These are phyloP conservation scores for Drosophila longiperda DNA, from an alignment of 2,888 invertebrate species.

Conservation along the genomic window DNA sequence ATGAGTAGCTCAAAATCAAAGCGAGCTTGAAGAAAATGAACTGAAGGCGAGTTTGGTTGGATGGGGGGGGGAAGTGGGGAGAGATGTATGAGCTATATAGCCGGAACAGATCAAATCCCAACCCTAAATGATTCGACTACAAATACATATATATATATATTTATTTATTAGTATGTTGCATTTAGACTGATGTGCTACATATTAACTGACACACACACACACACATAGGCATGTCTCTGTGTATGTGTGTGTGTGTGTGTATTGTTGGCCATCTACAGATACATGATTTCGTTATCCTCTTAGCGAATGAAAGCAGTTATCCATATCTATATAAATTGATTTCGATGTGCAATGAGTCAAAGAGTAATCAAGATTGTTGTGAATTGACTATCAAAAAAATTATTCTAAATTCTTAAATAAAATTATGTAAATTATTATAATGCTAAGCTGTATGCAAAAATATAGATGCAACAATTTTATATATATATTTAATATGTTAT, in stretches of 20 bases:
- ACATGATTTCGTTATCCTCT: slow-evolving; percentile 28
- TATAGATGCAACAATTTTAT: neutral
- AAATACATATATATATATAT: neutral
- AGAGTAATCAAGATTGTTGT: neutral
- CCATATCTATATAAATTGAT: neutral
- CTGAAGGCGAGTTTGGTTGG: neutral
- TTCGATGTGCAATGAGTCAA: neutral
- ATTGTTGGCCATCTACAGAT: slow-evolving; percentile 20
- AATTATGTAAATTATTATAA: neutral
- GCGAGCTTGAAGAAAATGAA: slow-evolving; percentile 47
- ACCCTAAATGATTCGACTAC: slow-evolving; percentile 26
- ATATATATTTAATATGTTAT: neutral
- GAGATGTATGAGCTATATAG: neutral
- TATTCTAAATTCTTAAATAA: neutral
- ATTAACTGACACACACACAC: slow-evolving; percentile 18
- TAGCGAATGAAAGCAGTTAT: slow-evolving; percentile 2
- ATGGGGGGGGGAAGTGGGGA: neutral
- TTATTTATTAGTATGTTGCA: slow-evolving; percentile 30
- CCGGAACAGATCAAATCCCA: slow-evolving; percentile 31
- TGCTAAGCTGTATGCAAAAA: neutral
- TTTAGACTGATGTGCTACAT: slow-evolving; percentile 37
- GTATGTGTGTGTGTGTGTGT: neutral
- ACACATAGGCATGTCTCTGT: neutral
- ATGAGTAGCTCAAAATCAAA: slow-evolving; percentile 70
- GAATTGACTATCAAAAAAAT: neutral